Percentiles rank a stretch among this genome's conserved stretches.
phyloP scores from a whole-genome alignment of 2,797 vertebrate genomes.

The Adrianichthys oophorus region DNA sequence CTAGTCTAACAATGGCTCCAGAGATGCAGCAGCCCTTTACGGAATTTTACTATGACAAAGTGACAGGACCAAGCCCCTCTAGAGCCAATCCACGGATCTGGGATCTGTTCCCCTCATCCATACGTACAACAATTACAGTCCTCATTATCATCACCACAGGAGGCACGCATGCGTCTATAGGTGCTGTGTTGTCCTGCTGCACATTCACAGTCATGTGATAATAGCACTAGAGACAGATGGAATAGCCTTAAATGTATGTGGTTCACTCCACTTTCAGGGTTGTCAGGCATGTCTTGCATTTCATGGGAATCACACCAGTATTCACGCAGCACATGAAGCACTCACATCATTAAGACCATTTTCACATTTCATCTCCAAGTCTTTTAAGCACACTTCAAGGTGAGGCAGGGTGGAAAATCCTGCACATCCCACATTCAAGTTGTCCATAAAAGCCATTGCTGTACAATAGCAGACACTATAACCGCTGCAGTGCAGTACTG shows the following conservation, averaged over 20 bases:
- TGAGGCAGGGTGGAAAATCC: conserved; percentile 48
- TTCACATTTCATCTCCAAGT: conserved; percentile 58
- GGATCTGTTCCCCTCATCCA: conserved; percentile 56
- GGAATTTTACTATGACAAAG: conserved; percentile 69
- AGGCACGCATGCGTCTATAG: conserved; percentile 48
- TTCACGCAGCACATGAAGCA: conserved; percentile 48
- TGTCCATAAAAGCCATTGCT: conserved; percentile 58
- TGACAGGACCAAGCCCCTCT: conserved; percentile 53
- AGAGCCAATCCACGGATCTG: conserved; percentile 56
- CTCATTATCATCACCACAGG: conserved; percentile 65
- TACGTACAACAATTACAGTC: conserved; percentile 59
- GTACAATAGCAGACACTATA: conserved; percentile 73
- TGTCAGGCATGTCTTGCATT: conserved; percentile 69
- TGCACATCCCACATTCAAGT: conserved; percentile 56
- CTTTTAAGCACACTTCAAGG: conserved; percentile 54
- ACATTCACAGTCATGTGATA: conserved; percentile 56
- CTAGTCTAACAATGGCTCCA: conserved; percentile 53
- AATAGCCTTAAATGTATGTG: conserved; percentile 57
- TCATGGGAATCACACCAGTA: conserved; percentile 68
- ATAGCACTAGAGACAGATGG: conserved; percentile 46
- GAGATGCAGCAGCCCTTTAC: conserved; percentile 56
- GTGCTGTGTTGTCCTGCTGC: conserved; percentile 25
- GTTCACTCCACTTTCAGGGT: conserved; percentile 56
- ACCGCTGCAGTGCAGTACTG: conserved; percentile 86
- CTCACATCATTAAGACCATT: conserved; percentile 53